These are phyloP conservation scores for Xestia sexstrigata DNA, from an alignment of 2,888 invertebrate species.

Conservation along the genomic window DNA sequence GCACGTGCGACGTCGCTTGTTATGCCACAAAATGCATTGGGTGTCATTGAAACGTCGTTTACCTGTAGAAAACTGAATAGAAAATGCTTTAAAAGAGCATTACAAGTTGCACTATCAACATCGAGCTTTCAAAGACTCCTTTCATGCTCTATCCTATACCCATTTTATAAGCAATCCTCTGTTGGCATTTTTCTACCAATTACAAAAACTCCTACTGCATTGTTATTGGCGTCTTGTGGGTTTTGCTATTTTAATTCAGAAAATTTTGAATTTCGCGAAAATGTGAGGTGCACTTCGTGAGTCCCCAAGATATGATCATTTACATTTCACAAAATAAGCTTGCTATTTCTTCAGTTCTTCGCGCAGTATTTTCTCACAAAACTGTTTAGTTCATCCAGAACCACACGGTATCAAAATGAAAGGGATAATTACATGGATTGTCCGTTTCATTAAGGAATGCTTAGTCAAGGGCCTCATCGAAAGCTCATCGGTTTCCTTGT, in stretches of 20 bases:
- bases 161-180: slow-evolving; percentile 11
- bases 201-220: slow-evolving; percentile 31
- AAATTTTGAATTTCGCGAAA: slow-evolving; percentile 72
- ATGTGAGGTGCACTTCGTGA: slow-evolving; percentile 77
- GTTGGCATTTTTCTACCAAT: slow-evolving; percentile 30
- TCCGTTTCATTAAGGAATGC: slow-evolving; percentile 62
- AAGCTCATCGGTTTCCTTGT: slow-evolving; percentile 72
- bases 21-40: slow-evolving; percentile 35
- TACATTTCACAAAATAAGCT: slow-evolving; percentile 70
- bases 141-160: not conserved
- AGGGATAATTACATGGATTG: slow-evolving; percentile 38
- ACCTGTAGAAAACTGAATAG: slow-evolving; percentile 21
- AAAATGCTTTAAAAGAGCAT: slow-evolving; percentile 18
- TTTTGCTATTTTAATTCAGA: slow-evolving; percentile 64
- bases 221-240: slow-evolving; percentile 64
- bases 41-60: slow-evolving; percentile 41
- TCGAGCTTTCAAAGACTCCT: not conserved
- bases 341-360: slow-evolving; percentile 71
- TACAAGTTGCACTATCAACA: slow-evolving; percentile 6
- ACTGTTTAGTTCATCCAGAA: slow-evolving; percentile 5
- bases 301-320: slow-evolving; percentile 77
- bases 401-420: slow-evolving; percentile 46
- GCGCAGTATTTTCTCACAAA: slow-evolving; percentile 49
- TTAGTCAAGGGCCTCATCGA: slow-evolving; percentile 67
- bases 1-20: slow-evolving; percentile 67